Conservation (phyloP, 2,888 invertebrate genomes). For the Conops quadrifasciatus region DNA sequence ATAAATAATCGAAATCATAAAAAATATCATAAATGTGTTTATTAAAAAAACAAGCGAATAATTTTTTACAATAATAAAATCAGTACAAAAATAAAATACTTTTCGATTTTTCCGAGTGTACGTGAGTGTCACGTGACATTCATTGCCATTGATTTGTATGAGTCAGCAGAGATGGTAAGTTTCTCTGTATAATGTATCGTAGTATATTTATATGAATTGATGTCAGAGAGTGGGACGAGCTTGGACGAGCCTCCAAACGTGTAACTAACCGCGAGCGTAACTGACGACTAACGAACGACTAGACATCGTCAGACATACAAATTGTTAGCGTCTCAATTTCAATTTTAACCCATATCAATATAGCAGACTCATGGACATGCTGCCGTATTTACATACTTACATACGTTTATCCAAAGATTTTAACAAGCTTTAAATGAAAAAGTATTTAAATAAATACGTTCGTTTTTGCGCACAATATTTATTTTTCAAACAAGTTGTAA, state of each 20-base stretch:
- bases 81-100: no score
- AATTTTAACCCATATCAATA: background rate
- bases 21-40: no score
- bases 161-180: background rate
- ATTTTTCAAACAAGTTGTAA: background rate
- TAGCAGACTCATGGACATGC: background rate
- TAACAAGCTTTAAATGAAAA: no score
- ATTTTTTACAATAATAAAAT: no score
- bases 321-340: background rate
- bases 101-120: background rate
- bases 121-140: background rate
- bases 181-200: background rate
- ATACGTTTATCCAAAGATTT: no score
- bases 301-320: background rate
- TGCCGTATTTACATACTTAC: background rate
- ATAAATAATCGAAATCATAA: no score
- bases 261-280: background rate
- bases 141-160: background rate
- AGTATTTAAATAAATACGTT: background rate
- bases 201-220: background rate
- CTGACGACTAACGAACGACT: background rate
- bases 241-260: slow-evolving; percentile 15
- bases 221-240: no score
- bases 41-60: no score
- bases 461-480: background rate